Evolutionary conservation across 2,888 invertebrate genomes (phyloP).

Genomic region (Gibbula magus): DNA sequence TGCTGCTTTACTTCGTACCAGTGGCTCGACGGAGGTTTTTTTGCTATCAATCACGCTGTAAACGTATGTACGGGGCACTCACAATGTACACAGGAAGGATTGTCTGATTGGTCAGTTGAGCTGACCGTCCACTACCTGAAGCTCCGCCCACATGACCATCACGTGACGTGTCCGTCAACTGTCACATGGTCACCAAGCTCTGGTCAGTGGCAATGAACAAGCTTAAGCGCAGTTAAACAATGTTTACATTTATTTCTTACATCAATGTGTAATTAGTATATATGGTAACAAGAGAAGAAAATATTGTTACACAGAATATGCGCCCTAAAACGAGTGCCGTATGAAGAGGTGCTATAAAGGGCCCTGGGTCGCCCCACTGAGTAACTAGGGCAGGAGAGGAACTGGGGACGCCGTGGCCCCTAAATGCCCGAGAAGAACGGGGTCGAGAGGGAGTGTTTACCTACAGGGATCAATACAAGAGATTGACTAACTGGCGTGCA

Average conservation of each 20-base stretch:
- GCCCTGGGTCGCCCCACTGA: not conserved
- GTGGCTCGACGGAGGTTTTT: too few relatives aligned
- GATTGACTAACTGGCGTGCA: too few relatives aligned
- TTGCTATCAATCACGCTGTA: too few relatives aligned
- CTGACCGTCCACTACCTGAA: not conserved
- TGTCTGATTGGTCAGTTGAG: too few relatives aligned
- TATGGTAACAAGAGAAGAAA: not conserved
- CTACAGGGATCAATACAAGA: too few relatives aligned
- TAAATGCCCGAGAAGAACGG: not conserved
- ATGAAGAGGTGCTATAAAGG: too few relatives aligned
- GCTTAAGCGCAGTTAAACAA: not conserved
- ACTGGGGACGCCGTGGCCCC: not conserved
- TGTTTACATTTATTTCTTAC: too few relatives aligned
- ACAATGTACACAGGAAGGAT: too few relatives aligned
- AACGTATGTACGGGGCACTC: too few relatives aligned
- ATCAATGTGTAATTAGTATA: not conserved
- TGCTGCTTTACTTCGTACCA: too few relatives aligned
- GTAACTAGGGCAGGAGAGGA: not conserved
- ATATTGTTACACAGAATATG: too few relatives aligned
- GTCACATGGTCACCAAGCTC: not conserved
- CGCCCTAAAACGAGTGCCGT: too few relatives aligned
- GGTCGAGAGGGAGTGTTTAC: not conserved
- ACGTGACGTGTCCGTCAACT: not conserved
- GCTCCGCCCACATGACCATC: conserved; percentile 7
- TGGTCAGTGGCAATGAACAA: not conserved